phyloP scores from a whole-genome alignment of 2,888 invertebrate species.

The Margaritifera margaritifera region DNA sequence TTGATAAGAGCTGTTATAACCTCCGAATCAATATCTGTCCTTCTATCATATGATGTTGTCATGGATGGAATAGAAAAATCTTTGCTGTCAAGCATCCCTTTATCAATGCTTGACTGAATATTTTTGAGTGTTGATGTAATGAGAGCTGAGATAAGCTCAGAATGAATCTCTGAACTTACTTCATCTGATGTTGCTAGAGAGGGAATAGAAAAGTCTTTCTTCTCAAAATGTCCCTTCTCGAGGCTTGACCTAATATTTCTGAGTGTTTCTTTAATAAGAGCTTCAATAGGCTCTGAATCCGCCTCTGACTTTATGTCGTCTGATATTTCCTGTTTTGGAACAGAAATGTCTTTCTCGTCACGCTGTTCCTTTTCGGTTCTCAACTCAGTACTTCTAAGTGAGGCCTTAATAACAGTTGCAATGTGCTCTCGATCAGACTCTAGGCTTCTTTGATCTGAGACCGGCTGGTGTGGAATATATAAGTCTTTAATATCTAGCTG shows the following conservation, averaged over 20 bases:
- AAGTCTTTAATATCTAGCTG: no score
- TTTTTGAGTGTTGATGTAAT: slow-evolving; percentile 39
- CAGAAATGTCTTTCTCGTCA: no score
- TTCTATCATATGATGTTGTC: slow-evolving; percentile 16
- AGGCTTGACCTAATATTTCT: slow-evolving; percentile 40
- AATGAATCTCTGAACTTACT: slow-evolving; percentile 12
- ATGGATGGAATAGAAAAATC: slow-evolving; percentile 35
- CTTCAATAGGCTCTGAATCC: slow-evolving; percentile 27
- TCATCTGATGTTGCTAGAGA: slow-evolving; percentile 22
- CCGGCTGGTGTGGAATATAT: no score
- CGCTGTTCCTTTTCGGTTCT: no score
- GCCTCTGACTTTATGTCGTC: slow-evolving; percentile 9
- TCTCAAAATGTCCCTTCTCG: slow-evolving; percentile 26
- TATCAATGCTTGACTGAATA: slow-evolving; percentile 39
- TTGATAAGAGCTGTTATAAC: slow-evolving; percentile 35
- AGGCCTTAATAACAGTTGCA: no score
- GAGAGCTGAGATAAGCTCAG: slow-evolving; percentile 27
- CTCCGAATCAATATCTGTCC: slow-evolving; percentile 12
- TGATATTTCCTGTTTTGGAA: neutral
- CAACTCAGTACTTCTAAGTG: no score
- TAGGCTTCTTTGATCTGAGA: no score
- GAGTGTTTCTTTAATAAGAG: slow-evolving; percentile 39
- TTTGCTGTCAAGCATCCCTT: slow-evolving; percentile 27
- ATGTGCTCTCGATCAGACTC: no score
- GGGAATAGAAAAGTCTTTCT: slow-evolving; percentile 34